Conservation (phyloP, 2,888 invertebrate genomes). For the Cerceris rybyensis region DNA sequence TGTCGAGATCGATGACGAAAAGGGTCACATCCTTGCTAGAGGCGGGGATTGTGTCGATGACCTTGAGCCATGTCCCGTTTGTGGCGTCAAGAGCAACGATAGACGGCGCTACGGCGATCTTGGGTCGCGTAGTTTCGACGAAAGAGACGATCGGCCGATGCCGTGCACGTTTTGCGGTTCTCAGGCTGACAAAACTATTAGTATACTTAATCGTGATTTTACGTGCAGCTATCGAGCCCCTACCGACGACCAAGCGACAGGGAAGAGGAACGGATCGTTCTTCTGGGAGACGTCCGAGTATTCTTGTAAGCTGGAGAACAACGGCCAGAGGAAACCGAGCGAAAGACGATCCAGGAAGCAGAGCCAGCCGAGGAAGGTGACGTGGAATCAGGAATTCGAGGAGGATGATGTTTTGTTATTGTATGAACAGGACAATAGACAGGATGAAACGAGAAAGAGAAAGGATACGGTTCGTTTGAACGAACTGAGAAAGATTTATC, state of each 20-base stretch:
- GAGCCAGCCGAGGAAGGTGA: slow-evolving; percentile 82
- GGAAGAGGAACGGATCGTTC: neutral
- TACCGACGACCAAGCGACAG: neutral
- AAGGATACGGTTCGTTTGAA: slow-evolving; percentile 36
- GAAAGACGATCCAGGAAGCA: slow-evolving; percentile 83
- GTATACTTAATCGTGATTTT: slow-evolving; percentile 58
- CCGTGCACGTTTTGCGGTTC: slow-evolving; percentile 9
- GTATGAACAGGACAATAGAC: neutral
- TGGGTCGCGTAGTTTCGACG: neutral
- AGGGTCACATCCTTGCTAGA: neutral
- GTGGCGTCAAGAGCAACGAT: slow-evolving; percentile 22
- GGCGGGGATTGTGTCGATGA: slow-evolving; percentile 21
- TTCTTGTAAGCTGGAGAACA: neutral
- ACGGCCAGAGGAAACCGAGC: slow-evolving; percentile 21
- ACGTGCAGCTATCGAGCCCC: slow-evolving; percentile 46
- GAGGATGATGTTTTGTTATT: slow-evolving; percentile 40
- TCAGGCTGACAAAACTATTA: slow-evolving; percentile 21
- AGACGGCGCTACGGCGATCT: neutral
- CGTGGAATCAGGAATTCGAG: slow-evolving; percentile 65
- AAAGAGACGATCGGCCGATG: slow-evolving; percentile 6
- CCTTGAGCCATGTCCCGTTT: slow-evolving; percentile 6
- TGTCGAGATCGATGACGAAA: slow-evolving; percentile 20
- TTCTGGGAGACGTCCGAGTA: neutral
- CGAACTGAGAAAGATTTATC: slow-evolving; percentile 20
- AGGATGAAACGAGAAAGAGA: slow-evolving; percentile 2